These are phyloP conservation scores for Pelodiscus sinensis DNA, from an alignment of 2,113 vertebrate genomes.

Conservation along the genomic window DNA sequence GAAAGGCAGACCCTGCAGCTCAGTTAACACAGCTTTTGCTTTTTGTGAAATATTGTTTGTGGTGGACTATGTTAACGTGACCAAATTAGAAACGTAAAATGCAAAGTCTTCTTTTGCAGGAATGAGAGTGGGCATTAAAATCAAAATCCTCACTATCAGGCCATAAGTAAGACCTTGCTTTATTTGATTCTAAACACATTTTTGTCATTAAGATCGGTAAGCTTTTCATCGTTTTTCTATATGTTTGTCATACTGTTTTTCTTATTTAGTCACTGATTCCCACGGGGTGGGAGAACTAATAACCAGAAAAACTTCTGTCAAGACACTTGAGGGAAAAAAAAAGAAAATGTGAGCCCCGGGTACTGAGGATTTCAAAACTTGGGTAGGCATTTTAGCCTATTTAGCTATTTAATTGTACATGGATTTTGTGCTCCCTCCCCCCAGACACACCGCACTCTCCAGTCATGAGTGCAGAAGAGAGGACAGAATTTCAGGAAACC, in stretches of 20 bases:
- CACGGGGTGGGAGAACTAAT: conserved; percentile 40
- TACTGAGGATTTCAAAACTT: neutral
- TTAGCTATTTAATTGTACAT: neutral
- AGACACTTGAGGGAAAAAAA: neutral
- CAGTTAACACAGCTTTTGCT: conserved; percentile 6
- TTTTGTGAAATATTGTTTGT: conserved; percentile 17
- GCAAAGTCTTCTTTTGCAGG: conserved; percentile 40
- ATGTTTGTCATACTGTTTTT: conserved; percentile 15
- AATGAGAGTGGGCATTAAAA: conserved; percentile 50
- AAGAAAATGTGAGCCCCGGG: conserved; percentile 1
- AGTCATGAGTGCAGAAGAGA: neutral
- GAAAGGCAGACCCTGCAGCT: neutral
- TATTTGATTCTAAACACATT: conserved; percentile 63
- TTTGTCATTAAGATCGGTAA: conserved; percentile 58
- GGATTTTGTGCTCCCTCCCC: neutral
- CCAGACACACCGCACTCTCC: neutral
- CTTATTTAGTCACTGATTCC: conserved; percentile 19
- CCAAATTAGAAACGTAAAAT: conserved; percentile 46
- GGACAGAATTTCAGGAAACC: neutral
- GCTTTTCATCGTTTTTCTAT: neutral
- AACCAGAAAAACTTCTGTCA: conserved; percentile 48
- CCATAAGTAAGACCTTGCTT: conserved; percentile 62
- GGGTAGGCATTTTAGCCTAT: neutral
- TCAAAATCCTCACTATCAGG: conserved; percentile 29
- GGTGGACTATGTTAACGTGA: conserved; percentile 19